Percentiles rank a stretch among this genome's conserved stretches.
Evolutionary conservation across 2,797 vertebrate genomes (phyloP).

Genomic region (Diceros bicornis): DNA sequence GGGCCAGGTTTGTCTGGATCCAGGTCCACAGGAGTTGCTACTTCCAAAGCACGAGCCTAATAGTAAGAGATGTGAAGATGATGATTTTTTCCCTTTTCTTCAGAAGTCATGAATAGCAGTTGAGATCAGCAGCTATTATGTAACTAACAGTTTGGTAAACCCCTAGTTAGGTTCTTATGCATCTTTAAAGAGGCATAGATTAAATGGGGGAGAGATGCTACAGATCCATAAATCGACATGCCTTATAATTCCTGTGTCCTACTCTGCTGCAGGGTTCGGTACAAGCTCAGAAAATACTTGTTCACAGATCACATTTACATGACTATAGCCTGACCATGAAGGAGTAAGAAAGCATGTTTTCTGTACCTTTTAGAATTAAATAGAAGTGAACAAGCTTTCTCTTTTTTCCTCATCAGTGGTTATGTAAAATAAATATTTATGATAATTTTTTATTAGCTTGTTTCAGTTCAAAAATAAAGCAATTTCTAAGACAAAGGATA

Average conservation of each 20-base stretch:
- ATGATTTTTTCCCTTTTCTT: neutral
- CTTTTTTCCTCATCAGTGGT: neutral
- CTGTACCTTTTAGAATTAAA: conserved; percentile 13
- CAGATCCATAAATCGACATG: neutral
- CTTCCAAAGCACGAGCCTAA: neutral
- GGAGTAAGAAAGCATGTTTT: neutral
- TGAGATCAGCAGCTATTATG: neutral
- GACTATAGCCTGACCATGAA: neutral
- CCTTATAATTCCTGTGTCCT: neutral
- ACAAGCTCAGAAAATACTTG: neutral
- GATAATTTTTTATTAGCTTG: neutral
- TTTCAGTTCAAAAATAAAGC: conserved; percentile 36
- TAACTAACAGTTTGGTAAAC: conserved; percentile 28
- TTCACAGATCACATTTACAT: neutral
- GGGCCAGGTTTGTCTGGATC: neutral
- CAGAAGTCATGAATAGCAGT: neutral
- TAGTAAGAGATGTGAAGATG: neutral
- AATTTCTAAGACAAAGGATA: conserved; percentile 68
- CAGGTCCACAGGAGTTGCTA: neutral
- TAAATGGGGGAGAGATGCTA: neutral
- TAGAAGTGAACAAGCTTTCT: neutral
- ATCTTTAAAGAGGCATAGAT: conserved; percentile 42
- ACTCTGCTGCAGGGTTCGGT: neutral
- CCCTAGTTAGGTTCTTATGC: neutral
- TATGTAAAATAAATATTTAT: conserved; percentile 55